phyloP scores from a whole-genome alignment of 2,797 vertebrate species.

The Kryptolebias ocellatus region DNA sequence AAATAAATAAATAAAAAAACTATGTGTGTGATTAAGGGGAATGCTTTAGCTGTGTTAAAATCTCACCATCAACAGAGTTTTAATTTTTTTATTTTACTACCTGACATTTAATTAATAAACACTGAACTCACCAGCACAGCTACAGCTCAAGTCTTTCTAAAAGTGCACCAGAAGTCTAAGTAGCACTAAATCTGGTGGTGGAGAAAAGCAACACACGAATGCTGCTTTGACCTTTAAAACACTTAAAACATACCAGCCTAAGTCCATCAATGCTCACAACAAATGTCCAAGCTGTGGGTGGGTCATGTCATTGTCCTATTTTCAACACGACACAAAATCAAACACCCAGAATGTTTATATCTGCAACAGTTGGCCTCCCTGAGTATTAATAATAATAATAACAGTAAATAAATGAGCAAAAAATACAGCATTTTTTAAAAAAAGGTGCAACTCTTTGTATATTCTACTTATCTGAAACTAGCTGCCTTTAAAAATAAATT shows the following conservation, averaged over 20 bases:
- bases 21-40: slow-evolving; percentile 31
- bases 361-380: background rate
- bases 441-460: slow-evolving; percentile 25
- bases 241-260: slow-evolving; percentile 4
- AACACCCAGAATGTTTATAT: background rate
- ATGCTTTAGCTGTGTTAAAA: slow-evolving; percentile 40
- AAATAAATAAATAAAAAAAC: slow-evolving; percentile 19
- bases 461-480: slow-evolving; percentile 21
- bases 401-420: background rate
- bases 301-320: slow-evolving; percentile 4
- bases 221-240: background rate
- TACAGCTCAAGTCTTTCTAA: slow-evolving; percentile 30
- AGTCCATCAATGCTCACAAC: slow-evolving; percentile 6
- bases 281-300: slow-evolving; percentile 15
- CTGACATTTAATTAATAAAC: slow-evolving; percentile 44
- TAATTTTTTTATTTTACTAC: slow-evolving; percentile 43
- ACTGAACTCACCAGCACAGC: slow-evolving; percentile 31
- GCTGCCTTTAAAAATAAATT: background rate
- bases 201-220: background rate
- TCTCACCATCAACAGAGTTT: slow-evolving; percentile 30
- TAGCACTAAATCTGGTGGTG: background rate
- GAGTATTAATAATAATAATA: background rate
- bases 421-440: background rate
- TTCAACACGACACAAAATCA: background rate
- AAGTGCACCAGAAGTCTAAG: background rate